phyloP scores from a whole-genome alignment of 2,888 invertebrate species.

The Torymus texanus region DNA sequence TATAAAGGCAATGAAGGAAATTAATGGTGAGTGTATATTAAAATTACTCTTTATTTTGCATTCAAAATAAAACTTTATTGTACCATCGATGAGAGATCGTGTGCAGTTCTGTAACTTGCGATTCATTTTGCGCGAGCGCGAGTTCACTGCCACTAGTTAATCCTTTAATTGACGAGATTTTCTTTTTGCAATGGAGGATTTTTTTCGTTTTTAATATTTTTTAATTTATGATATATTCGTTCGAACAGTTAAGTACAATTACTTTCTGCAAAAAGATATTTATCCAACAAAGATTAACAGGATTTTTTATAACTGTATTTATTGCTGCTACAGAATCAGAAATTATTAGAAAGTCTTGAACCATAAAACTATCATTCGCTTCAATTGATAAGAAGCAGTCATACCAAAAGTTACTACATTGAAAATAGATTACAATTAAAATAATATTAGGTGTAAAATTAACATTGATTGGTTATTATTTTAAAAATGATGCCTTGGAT shows the following conservation, averaged over 20 bases:
- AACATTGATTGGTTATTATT: no score
- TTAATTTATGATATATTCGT: conserved; percentile 11
- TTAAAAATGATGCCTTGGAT: no score
- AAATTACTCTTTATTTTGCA: conserved; percentile 41
- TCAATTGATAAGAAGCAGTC: no score
- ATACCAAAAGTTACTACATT: no score
- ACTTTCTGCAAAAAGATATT: conserved; percentile 9
- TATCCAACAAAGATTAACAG: conserved; percentile 3
- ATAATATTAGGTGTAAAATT: no score
- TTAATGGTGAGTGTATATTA: conserved; percentile 88
- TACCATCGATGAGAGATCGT: conserved; percentile 31
- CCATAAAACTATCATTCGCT: conserved; percentile 9
- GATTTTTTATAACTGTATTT: not conserved
- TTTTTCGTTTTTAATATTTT: not conserved
- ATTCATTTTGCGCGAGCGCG: not conserved
- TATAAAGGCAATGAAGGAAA: conserved; percentile 98
- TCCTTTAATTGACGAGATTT: conserved; percentile 14
- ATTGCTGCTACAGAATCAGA: conserved; percentile 18
- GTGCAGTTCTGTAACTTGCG: conserved; percentile 10
- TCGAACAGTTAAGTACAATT: conserved; percentile 30
- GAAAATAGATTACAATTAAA: no score
- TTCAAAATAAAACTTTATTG: conserved; percentile 59
- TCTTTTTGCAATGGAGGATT: not conserved
- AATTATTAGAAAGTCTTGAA: conserved; percentile 28
- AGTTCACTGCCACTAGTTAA: conserved; percentile 8